Base-by-base conservation (phyloP, 2,797 vertebrate genomes). In the Holocentrus rufus region DNA sequence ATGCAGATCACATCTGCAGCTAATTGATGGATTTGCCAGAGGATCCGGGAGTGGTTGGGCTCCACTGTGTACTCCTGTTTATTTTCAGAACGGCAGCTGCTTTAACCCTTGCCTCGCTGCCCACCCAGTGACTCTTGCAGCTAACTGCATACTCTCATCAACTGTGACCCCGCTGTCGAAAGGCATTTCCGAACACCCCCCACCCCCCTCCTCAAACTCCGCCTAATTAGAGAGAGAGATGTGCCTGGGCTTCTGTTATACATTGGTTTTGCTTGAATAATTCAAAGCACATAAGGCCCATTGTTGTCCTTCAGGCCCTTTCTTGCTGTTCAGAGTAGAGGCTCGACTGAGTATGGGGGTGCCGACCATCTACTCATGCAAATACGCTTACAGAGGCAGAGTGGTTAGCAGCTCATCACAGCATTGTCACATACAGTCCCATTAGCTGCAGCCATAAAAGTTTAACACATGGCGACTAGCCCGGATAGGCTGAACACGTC, bases 1-100 rank as follows among this genome's bases (percentile, higher is more conserved):
- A 93, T 93, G 92, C 93, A 92, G 91, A 94, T 93, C 93, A 93
- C 93, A 93, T 94, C 92, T 92, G 88, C 85, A 81, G 87, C 87
- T 94, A 93, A 94, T 92, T 93, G 93, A 93, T 91, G 93, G 93
- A 93, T 94, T 94, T 94, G 90, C 90, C 86, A 84, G 80, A 88
- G 91, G 92, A 93, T 91, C 88, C 86, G 69, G 85, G 89, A 89
- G 87, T 80, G 79, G 87, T 80, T 76, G n/a, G 31, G 75, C 88
- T 92, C 90, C 83, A 74, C 79, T 78, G 88, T 87, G 85, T 84
- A 78, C 87, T 81, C 63, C 63, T 91, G 89, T 93, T 93, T 91
- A 91, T 93, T 93, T 92, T 90, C 87, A 83, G 85, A 81, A 81
- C 87, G 72, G 80, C 81, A 83, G 84, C 88, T 75, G 79, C 72